Evolutionary conservation across 2,113 vertebrate genomes (phyloP).

Genomic region (Engraulis encrasicolus): DNA sequence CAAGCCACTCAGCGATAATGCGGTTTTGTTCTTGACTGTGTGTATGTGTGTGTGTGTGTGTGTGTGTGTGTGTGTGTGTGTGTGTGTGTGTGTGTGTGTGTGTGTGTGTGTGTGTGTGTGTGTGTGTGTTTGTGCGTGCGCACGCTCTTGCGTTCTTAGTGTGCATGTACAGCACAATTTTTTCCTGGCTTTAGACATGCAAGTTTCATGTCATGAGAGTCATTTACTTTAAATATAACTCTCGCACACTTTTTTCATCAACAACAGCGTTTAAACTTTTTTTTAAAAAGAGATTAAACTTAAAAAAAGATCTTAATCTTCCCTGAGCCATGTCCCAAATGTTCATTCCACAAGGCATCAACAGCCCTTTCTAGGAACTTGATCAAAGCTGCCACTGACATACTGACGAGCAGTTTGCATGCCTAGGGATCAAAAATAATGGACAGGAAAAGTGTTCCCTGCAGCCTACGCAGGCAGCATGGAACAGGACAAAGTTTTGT

Average conservation of each 20-base stretch:
- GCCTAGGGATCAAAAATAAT: not conserved
- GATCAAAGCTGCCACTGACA: not conserved
- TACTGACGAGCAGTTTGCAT: not conserved
- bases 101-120: not conserved
- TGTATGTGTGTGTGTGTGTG: not conserved
- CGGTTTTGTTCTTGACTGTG: not conserved
- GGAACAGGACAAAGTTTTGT: not conserved
- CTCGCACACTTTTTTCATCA: not conserved
- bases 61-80: not conserved
- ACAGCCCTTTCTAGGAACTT: slow-evolving; percentile 8
- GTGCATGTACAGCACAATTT: not conserved
- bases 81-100: not conserved
- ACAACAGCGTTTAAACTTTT: not conserved
- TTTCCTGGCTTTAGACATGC: not conserved
- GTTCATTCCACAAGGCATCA: slow-evolving; percentile 14
- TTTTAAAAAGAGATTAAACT: no score
- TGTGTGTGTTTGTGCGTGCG: no score
- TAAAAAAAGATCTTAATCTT: no score
- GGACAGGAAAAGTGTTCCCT: not conserved
- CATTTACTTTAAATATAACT: not conserved
- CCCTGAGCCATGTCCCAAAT: not conserved
- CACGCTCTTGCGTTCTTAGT: not conserved
- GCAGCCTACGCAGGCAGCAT: not conserved
- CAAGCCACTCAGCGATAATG: not conserved
- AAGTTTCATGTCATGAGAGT: not conserved